phyloP scores from a whole-genome alignment of 2,113 vertebrate genomes.

The Ceyx margarethae region DNA sequence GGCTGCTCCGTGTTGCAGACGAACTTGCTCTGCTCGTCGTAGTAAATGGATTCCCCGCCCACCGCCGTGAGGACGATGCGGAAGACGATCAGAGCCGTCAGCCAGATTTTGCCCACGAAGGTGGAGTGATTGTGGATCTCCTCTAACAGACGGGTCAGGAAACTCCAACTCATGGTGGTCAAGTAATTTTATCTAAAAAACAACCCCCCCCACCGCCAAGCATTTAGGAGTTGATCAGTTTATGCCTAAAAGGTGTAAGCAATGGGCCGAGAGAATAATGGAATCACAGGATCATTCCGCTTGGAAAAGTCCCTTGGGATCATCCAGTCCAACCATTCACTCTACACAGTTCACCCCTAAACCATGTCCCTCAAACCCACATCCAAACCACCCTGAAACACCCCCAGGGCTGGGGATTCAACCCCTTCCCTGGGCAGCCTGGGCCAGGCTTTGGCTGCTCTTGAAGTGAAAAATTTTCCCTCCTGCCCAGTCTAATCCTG shows the following conservation, averaged over 20 bases:
- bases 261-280: neutral
- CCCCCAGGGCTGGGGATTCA: too few relatives aligned
- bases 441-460: too few relatives aligned
- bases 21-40: conserved; percentile 98
- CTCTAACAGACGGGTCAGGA: conserved; percentile 96
- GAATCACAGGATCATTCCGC: too few relatives aligned
- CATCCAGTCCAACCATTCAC: too few relatives aligned
- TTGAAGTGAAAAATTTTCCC: too few relatives aligned
- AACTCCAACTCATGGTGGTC: conserved; percentile 98
- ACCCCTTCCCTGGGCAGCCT: too few relatives aligned
- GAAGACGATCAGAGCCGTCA: conserved; percentile 94
- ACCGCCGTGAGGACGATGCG: conserved; percentile 96
- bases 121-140: conserved; percentile 99
- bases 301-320: too few relatives aligned
- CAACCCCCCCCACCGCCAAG: neutral
- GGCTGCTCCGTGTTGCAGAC: conserved; percentile 97
- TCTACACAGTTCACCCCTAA: too few relatives aligned
- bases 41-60: conserved; percentile 97
- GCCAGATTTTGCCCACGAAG: conserved; percentile 99
- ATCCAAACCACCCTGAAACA: too few relatives aligned
- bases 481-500: too few relatives aligned
- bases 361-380: too few relatives aligned
- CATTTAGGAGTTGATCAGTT: neutral
- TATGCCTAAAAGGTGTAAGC: rapidly evolving
- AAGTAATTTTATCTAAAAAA: conserved; percentile 68